Evolutionary conservation across 1,140 invertebrate genomes (phyloP).

Genomic region (Drosophila oshimai): DNA sequence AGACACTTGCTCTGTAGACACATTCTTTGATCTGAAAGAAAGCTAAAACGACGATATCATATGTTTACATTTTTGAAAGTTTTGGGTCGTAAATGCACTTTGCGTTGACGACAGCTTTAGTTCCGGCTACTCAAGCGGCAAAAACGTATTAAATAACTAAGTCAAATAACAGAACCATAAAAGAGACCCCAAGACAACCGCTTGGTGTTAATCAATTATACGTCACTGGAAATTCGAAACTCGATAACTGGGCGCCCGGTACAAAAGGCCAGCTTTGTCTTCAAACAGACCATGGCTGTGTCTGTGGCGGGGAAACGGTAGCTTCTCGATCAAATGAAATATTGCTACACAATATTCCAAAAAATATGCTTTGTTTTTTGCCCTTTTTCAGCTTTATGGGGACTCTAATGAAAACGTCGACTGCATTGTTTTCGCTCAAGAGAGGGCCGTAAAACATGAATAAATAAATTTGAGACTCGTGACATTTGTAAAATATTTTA

Average conservation of each 20-base stretch:
- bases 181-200: slow-evolving; percentile 16
- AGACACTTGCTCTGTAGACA: too few relatives aligned
- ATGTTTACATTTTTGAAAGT: slow-evolving; percentile 3
- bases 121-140: slow-evolving; percentile 66
- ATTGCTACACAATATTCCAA: slow-evolving; percentile 72
- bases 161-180: slow-evolving; percentile 63
- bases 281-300: slow-evolving; percentile 58
- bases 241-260: background rate
- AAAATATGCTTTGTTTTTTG: slow-evolving; percentile 11
- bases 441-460: slow-evolving; percentile 70
- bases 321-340: slow-evolving; percentile 74
- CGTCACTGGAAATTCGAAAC: slow-evolving; percentile 47
- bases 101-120: slow-evolving; percentile 31
- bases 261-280: slow-evolving; percentile 60
- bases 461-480: slow-evolving; percentile 76
- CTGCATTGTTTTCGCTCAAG: slow-evolving; percentile 48
- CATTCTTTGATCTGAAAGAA: background rate
- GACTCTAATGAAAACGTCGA: slow-evolving; percentile 63
- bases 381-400: slow-evolving; percentile 43
- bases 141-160: slow-evolving; percentile 63
- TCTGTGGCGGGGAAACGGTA: slow-evolving; percentile 55
- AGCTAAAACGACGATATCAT: background rate
- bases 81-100: slow-evolving; percentile 9
- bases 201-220: slow-evolving; percentile 56
- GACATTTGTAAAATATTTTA: slow-evolving; percentile 77